Evolutionary conservation across 2,888 invertebrate species (phyloP).

Genomic region (Pilophorus perplexus): DNA sequence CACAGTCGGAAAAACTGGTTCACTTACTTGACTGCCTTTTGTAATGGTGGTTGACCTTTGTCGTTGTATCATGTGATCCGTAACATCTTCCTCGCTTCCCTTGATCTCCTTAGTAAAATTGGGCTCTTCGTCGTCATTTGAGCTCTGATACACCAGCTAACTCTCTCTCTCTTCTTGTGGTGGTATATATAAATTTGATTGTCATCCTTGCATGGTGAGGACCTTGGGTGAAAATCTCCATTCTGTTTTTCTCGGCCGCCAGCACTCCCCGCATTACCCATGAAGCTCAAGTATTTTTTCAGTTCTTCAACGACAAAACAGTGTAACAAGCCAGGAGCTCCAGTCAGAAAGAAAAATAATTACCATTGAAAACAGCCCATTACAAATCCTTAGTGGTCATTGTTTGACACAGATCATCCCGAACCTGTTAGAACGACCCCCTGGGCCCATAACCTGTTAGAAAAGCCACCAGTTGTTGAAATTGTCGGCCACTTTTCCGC

Average conservation of each 20-base stretch:
- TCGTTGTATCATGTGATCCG: not conserved
- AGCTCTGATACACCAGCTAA: constrained; percentile 12
- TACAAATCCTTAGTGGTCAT: too few relatives aligned
- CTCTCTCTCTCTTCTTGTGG: not conserved
- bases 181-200: constrained; percentile 12
- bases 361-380: too few relatives aligned
- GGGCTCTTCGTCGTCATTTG: constrained; percentile 19
- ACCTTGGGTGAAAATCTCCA: constrained; percentile 7
- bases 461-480: too few relatives aligned
- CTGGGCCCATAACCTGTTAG: too few relatives aligned
- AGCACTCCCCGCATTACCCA: constrained; percentile 22
- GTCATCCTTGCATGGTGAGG: not conserved
- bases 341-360: too few relatives aligned
- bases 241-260: constrained; percentile 22
- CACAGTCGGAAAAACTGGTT: constrained; percentile 78
- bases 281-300: too few relatives aligned
- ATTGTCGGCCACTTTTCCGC: not conserved
- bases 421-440: too few relatives aligned
- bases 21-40: constrained; percentile 4
- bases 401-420: too few relatives aligned
- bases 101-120: constrained; percentile 27
- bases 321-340: too few relatives aligned
- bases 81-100: not conserved
- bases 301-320: too few relatives aligned
- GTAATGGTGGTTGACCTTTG: constrained; percentile 49